Evolutionary conservation across 2,113 vertebrate genomes (phyloP).

Genomic region (Urocitellus parryii): DNA sequence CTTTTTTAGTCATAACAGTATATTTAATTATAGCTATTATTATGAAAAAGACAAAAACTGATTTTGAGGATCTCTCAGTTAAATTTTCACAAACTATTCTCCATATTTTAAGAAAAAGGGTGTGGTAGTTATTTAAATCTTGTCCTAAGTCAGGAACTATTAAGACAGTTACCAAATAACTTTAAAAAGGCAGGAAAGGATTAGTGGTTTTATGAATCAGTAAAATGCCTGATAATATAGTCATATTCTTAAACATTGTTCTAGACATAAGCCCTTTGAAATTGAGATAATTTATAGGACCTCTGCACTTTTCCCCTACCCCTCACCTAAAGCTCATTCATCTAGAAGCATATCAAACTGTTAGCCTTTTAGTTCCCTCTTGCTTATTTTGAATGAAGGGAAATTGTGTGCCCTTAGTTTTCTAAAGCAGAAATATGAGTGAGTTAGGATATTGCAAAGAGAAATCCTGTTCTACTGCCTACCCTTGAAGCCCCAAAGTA

Average conservation of each 20-base stretch:
- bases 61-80: conserved; percentile 13
- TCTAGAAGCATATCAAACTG: not conserved
- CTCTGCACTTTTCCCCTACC: not conserved
- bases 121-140: conserved; percentile 33
- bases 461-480: not conserved
- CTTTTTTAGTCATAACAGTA: not conserved
- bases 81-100: not conserved
- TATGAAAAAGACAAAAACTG: not conserved
- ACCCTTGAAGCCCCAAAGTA: not conserved
- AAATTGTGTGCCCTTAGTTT: not conserved
- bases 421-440: not conserved
- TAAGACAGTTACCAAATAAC: not conserved
- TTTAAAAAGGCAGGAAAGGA: not conserved
- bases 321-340: not conserved
- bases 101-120: conserved; percentile 38
- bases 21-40: not conserved
- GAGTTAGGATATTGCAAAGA: not conserved
- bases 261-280: not conserved
- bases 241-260: not conserved
- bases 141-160: not conserved
- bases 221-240: not conserved
- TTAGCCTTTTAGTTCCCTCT: not conserved
- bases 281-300: not conserved
- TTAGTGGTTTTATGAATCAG: not conserved
- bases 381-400: not conserved